Percentiles rank a stretch among this genome's conserved stretches.
Conservation (phyloP, 2,888 invertebrate genomes). For the Syrphus vitripennis region DNA sequence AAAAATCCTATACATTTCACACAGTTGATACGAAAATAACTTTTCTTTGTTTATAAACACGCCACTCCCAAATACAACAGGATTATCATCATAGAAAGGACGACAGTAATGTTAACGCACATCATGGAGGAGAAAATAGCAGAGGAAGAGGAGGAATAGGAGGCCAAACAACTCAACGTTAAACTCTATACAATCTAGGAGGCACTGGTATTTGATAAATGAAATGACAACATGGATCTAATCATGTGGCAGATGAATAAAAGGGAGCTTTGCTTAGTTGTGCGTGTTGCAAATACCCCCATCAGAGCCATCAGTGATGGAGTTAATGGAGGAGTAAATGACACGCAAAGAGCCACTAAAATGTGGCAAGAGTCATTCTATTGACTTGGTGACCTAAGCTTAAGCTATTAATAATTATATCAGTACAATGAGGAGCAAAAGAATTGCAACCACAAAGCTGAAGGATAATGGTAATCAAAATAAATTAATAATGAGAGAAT, state of each 20-base stretch:
- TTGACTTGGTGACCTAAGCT: not conserved
- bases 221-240: slow-evolving; percentile 43
- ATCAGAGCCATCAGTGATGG: not conserved
- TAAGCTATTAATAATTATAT: too few species aligned
- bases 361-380: not conserved
- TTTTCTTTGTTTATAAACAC: not conserved
- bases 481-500: too few species aligned
- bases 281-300: slow-evolving; percentile 5
- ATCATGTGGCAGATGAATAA: slow-evolving; percentile 34
- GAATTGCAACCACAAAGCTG: not conserved
- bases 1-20: not conserved
- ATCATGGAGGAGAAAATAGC: not conserved
- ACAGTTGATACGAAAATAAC: slow-evolving; percentile 4
- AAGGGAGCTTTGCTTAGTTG: not conserved
- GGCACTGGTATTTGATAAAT: slow-evolving; percentile 38
- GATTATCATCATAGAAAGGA: not conserved
- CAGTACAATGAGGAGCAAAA: too few species aligned
- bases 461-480: too few species aligned
- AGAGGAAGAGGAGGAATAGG: not conserved
- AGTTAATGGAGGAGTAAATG: slow-evolving; percentile 16
- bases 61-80: slow-evolving; percentile 8
- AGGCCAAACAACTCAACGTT: not conserved
- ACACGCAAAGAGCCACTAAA: slow-evolving; percentile 1
- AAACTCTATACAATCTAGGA: not conserved
- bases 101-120: not conserved